Evolutionary conservation across 1,140 invertebrate species (phyloP).

Genomic region (Hycleus cichorii): DNA sequence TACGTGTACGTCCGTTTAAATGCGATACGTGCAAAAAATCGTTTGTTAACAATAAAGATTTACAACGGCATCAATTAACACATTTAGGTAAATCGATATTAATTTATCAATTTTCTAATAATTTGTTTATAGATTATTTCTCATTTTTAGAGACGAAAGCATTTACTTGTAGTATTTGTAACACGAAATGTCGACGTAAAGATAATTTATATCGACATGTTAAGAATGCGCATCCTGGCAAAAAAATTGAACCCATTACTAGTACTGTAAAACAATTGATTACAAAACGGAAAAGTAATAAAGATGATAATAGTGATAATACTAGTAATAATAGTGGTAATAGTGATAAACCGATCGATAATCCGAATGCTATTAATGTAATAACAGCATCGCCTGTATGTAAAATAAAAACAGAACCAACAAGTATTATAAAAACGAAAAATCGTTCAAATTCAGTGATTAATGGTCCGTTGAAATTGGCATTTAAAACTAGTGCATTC

Average conservation of each 20-base stretch:
- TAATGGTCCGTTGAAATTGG: constrained; percentile 38
- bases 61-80: constrained; percentile 46
- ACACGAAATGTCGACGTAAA: constrained; percentile 50
- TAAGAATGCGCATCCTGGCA: constrained; percentile 53
- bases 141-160: constrained; percentile 45
- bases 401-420: background rate
- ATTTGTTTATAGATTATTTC: background rate
- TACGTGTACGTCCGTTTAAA: constrained; percentile 39
- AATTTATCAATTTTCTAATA: background rate
- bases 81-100: constrained; percentile 42
- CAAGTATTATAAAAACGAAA: constrained; percentile 5
- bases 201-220: constrained; percentile 58
- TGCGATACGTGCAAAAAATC: constrained; percentile 47
- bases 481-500: constrained; percentile 39
- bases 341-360: constrained; percentile 25
- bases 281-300: background rate
- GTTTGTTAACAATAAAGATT: constrained; percentile 50
- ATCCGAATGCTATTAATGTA: constrained; percentile 39
- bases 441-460: constrained; percentile 26
- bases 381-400: constrained; percentile 33
- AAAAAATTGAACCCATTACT: constrained; percentile 28
- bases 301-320: constrained; percentile 7
- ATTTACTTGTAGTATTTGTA: constrained; percentile 53
- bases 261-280: constrained; percentile 11
- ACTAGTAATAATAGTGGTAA: constrained; percentile 4